Evolutionary conservation across 2,113 vertebrate species (phyloP).

Genomic region (Greenwoodochromis staneri): DNA sequence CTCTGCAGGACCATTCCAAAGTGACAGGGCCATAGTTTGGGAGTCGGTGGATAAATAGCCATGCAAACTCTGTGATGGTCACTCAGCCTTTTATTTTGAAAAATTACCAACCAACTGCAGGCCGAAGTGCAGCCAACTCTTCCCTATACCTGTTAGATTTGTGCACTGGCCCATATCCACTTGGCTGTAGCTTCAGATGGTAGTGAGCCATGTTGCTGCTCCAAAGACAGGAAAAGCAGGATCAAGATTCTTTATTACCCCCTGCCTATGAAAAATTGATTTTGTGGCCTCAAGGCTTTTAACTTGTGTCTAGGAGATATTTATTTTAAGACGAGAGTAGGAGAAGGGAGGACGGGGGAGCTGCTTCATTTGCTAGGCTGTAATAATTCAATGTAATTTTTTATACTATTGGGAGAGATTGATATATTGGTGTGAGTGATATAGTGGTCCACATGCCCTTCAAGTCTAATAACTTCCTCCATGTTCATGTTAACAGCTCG

Average conservation of each 20-base stretch:
- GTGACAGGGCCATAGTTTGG: background rate
- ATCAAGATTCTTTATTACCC: conserved; percentile 53
- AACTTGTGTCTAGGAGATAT: conserved; percentile 46
- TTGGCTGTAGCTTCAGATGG: conserved; percentile 35
- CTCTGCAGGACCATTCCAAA: background rate
- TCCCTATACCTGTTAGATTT: conserved; percentile 43
- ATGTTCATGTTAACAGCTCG: conserved; percentile 13
- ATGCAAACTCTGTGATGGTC: background rate
- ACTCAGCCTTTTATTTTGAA: conserved; percentile 12
- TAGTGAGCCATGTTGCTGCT: conserved; percentile 24
- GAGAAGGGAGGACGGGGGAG: background rate
- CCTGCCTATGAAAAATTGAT: conserved; percentile 57
- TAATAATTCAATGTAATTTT: conserved; percentile 37
- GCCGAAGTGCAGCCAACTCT: conserved; percentile 9
- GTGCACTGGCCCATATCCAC: conserved; percentile 31
- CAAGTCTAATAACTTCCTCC: conserved; percentile 27
- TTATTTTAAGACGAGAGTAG: conserved; percentile 30
- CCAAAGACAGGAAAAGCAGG: conserved; percentile 36
- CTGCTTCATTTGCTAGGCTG: conserved; percentile 29
- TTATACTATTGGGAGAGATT: conserved; percentile 16
- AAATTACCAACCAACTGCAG: background rate
- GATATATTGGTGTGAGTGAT: conserved; percentile 30
- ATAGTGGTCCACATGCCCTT: conserved; percentile 18
- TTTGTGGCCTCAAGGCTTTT: conserved; percentile 47
- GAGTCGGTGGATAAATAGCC: background rate